Conservation (phyloP, 2,888 invertebrate species). For the Volucella zonaria region DNA sequence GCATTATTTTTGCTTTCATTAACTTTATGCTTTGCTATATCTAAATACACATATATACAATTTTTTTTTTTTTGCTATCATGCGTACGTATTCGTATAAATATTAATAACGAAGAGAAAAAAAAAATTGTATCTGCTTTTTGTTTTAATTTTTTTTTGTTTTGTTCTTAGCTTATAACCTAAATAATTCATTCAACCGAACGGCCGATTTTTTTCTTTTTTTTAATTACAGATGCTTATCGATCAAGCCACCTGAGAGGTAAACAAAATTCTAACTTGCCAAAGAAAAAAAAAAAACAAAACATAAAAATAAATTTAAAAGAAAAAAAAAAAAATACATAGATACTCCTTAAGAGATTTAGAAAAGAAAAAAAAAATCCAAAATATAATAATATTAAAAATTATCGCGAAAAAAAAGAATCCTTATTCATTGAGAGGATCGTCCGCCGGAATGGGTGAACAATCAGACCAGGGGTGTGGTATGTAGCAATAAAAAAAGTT, state of each 20-base stretch:
- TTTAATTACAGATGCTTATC: conserved; percentile 90
- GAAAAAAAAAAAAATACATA: conserved; percentile 60
- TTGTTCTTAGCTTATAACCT: conserved; percentile 75
- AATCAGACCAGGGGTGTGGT: conserved; percentile 76
- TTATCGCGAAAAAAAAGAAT: conserved; percentile 49
- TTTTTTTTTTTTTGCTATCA: conserved; percentile 28
- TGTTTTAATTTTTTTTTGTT: conserved; percentile 49
- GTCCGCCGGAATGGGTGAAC: conserved; percentile 75
- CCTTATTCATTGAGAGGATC: conserved; percentile 68
- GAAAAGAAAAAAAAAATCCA: conserved; percentile 42
- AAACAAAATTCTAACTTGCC: conserved; percentile 80
- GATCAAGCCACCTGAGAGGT: conserved; percentile 90
- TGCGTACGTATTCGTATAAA: background rate
- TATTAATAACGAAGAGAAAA: background rate
- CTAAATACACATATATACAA: background rate
- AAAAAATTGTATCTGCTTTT: conserved; percentile 36
- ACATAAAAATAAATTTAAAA: conserved; percentile 75
- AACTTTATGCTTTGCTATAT: conserved; percentile 41
- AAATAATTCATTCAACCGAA: conserved; percentile 85
- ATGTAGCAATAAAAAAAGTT: conserved; percentile 60
- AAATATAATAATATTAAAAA: conserved; percentile 52
- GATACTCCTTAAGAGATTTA: conserved; percentile 61
- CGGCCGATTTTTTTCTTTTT: conserved; percentile 82
- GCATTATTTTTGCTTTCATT: conserved; percentile 71
- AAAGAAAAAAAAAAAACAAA: conserved; percentile 70